Evolutionary conservation across 1,140 invertebrate genomes (phyloP), one percentile per base, ranked within the genome.

Genomic region (Calycopis cecrops): DNA sequence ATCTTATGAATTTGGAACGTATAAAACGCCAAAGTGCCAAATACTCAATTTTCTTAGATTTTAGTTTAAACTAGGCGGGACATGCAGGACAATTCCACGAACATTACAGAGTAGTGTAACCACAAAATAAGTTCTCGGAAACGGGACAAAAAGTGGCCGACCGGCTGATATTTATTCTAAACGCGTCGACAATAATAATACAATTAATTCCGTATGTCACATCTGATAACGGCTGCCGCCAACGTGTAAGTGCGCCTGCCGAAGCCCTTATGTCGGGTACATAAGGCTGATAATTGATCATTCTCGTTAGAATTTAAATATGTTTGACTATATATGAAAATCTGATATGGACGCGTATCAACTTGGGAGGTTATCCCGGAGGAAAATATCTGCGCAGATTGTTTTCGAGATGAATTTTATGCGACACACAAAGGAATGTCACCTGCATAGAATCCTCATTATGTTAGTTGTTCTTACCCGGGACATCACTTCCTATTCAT

Each of bases 121-220:
- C 61, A 70, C 73, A 62, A 78, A 79, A 75, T 44, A 52, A 61
- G 52, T 84, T 82, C 80, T 63, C 48, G 69, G 80, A 84, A 84
- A 59, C 51, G 16, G 47, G 33, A 72, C 72, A 79, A 76, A 81
- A 77, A 76, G 67, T 63, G 9, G 65, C 72, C 80, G 73, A 67
- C 69, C 53, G 51, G 38, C 63, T 51, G 47, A 69, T 82, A 71
- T 59, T 52, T 56, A 85, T 81, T 80, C 81, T 48, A 54, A 11
- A 17, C 69, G 50, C 73, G 71, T 67, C n/a, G 53, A 52, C 71
- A 71, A 73, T 85, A 82, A 85, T 85, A 82, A 85, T 85, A 82
- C 77, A 79, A 85, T 85, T 85, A 85, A 85, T 76, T 80, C 79
- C 53, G 69, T 76, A 63, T 77, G 75, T 75, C 73, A 70, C 71